These are phyloP conservation scores for Tyrannus savana DNA, from an alignment of 2,113 vertebrate genomes.

Conservation along the genomic window DNA sequence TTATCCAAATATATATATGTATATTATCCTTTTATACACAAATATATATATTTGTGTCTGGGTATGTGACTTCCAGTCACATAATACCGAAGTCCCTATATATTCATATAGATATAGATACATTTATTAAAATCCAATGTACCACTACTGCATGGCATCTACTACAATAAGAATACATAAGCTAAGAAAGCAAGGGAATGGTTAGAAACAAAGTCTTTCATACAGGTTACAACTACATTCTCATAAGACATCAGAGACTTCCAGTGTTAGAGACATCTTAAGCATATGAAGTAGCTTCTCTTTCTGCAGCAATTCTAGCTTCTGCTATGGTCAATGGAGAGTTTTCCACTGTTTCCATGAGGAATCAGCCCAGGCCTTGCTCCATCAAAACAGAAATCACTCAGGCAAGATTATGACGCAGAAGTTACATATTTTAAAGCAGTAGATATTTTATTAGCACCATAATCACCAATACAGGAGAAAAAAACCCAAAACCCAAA, in stretches of 20 bases:
- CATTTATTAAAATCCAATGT: background rate
- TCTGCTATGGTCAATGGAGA: background rate
- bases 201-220: background rate
- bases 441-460: background rate
- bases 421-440: background rate
- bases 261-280: background rate
- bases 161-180: background rate
- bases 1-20: no score
- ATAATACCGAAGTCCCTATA: background rate
- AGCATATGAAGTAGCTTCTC: background rate
- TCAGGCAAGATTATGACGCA: background rate
- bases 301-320: background rate
- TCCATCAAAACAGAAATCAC: background rate
- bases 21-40: no score
- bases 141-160: background rate
- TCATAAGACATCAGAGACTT: background rate
- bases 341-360: background rate
- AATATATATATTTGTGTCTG: background rate
- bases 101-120: no score
- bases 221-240: background rate
- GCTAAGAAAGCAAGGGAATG: background rate
- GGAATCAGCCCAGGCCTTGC: background rate
- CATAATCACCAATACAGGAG: background rate
- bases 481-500: background rate
- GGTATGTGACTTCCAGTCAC: background rate